Conservation (phyloP, 2,797 vertebrate genomes). For the Stomatorhinus walkeri region DNA sequence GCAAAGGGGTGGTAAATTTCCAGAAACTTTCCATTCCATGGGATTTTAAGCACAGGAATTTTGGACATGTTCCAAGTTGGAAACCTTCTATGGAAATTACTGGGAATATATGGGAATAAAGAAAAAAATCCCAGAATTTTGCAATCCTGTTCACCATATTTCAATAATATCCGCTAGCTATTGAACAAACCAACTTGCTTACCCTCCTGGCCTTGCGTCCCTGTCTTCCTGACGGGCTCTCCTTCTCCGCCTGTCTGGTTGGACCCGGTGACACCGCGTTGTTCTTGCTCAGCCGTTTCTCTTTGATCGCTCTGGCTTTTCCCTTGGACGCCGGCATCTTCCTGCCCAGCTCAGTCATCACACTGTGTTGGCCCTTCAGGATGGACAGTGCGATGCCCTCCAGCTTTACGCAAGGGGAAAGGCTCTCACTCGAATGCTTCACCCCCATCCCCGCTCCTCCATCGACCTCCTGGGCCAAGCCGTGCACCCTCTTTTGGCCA, state of each 20-base stretch:
- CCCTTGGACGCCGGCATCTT: conserved; percentile 59
- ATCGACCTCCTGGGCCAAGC: conserved; percentile 57
- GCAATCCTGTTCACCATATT: not conserved
- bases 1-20: not conserved
- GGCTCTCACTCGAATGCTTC: conserved; percentile 33
- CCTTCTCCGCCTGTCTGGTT: conserved; percentile 48
- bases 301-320: conserved; percentile 48
- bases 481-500: conserved; percentile 52
- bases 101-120: not conserved
- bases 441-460: conserved; percentile 48
- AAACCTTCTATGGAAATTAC: not conserved
- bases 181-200: conserved; percentile 11
- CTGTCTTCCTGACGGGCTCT: conserved; percentile 43
- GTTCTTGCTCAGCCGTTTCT: conserved; percentile 53
- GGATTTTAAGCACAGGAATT: not conserved
- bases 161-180: not conserved
- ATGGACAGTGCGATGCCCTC: conserved; percentile 54
- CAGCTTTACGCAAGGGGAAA: conserved; percentile 46
- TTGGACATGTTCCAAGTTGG: not conserved
- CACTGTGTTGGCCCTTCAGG: conserved; percentile 44
- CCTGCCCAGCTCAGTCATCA: conserved; percentile 47
- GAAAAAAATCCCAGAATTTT: not conserved
- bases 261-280: conserved; percentile 44
- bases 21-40: not conserved
- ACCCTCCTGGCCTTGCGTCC: conserved; percentile 59